A percentile compares a stretch with the other conserved stretches of the same genome.
These are phyloP conservation scores for Limanda limanda DNA, from an alignment of 2,113 vertebrate species.

Conservation along the genomic window DNA sequence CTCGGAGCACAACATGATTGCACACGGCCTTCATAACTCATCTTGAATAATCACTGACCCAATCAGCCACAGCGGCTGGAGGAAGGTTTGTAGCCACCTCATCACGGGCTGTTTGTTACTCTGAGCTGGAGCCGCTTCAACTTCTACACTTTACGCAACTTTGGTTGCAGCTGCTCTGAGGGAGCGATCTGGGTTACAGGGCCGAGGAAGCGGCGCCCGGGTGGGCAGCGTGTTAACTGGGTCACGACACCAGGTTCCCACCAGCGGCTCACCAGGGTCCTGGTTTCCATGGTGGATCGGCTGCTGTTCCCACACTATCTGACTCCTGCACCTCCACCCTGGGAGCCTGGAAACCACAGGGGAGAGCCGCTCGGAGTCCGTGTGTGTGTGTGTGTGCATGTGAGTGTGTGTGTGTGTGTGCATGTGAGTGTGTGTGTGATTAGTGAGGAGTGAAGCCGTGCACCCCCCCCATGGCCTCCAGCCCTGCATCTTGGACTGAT, in stretches of 20 bases:
- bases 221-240: conserved; percentile 49
- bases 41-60: conserved; percentile 51
- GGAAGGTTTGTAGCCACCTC: background rate
- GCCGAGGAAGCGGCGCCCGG: conserved; percentile 18
- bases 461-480: conserved; percentile 39
- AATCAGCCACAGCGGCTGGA: conserved; percentile 26
- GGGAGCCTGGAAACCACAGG: conserved; percentile 29
- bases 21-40: conserved; percentile 44
- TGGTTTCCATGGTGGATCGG: conserved; percentile 28
- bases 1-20: conserved; percentile 43
- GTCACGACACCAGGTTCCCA: conserved; percentile 49
- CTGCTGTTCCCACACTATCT: conserved; percentile 41
- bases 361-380: conserved; percentile 22
- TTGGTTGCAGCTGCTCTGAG: conserved; percentile 14
- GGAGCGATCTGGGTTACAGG: conserved; percentile 40
- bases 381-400: background rate
- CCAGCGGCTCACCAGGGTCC: conserved; percentile 45
- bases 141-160: conserved; percentile 12
- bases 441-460: conserved; percentile 38
- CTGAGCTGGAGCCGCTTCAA: background rate
- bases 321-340: conserved; percentile 28
- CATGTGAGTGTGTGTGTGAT: background rate
- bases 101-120: conserved; percentile 16
- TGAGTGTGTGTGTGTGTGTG: conserved; percentile 3
- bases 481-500: conserved; percentile 57